These are phyloP conservation scores for Drosophila pallidifrons DNA, from an alignment of 1,140 invertebrate genomes.

Conservation along the genomic window DNA sequence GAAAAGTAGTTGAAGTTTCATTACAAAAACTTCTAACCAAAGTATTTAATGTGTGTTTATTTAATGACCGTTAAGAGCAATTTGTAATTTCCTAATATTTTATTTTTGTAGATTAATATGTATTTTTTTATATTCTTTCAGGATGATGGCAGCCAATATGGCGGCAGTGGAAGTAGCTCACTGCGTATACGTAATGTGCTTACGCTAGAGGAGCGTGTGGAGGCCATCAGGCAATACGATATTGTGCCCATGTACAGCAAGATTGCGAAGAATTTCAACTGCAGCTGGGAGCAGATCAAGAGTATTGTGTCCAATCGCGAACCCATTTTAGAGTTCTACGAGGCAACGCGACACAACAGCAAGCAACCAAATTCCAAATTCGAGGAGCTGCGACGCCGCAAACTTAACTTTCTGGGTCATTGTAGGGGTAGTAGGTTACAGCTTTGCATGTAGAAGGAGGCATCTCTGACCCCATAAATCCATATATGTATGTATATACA, in stretches of 20 bases:
- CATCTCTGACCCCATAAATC: no score
- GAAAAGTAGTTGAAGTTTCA: no score
- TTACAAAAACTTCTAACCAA: no score
- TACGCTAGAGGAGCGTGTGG: slow-evolving; percentile 76
- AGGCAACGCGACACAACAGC: slow-evolving; percentile 54
- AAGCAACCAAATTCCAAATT: slow-evolving; percentile 45
- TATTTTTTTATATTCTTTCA: not conserved
- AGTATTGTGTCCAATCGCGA: slow-evolving; percentile 73
- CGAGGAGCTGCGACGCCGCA: slow-evolving; percentile 65
- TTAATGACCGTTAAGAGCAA: no score
- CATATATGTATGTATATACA: no score
- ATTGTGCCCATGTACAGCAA: slow-evolving; percentile 77
- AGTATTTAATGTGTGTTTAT: no score
- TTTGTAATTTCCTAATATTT: no score
- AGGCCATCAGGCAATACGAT: slow-evolving; percentile 73
- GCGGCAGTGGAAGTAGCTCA: slow-evolving; percentile 28
- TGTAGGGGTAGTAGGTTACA: no score
- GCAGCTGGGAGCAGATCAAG: slow-evolving; percentile 82
- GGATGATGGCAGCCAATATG: slow-evolving; percentile 34
- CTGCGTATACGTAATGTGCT: slow-evolving; percentile 73
- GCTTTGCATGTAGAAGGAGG: slow-evolving; percentile 68
- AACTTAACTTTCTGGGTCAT: slow-evolving; percentile 70
- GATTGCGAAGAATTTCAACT: slow-evolving; percentile 78
- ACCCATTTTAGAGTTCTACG: slow-evolving; percentile 71
- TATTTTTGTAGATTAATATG: no score